Conservation (phyloP, 1,140 invertebrate species). For the Drosophila pallidifrons region DNA sequence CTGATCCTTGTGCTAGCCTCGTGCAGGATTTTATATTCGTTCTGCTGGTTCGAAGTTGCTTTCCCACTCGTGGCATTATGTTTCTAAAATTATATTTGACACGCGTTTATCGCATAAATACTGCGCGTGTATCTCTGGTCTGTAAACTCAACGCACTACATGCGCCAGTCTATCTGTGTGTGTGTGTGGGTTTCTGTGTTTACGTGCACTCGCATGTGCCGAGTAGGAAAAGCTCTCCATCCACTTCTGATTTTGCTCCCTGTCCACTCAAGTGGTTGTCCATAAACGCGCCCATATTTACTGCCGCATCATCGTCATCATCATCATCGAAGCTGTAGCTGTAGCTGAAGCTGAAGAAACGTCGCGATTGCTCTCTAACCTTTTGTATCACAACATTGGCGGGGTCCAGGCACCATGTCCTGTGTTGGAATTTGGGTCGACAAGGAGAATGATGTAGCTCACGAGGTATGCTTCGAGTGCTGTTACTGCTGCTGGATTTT, state of each 20-base stretch:
- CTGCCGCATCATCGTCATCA: constrained; percentile 18
- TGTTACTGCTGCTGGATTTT: constrained; percentile 6
- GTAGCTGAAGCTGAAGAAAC: constrained; percentile 8
- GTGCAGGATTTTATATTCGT: constrained; percentile 37
- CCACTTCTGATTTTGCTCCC: constrained; percentile 10
- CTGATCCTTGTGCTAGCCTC: constrained; percentile 4
- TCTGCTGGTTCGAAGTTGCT: constrained; percentile 6
- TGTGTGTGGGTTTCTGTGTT: neutral
- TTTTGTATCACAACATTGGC: constrained; percentile 5
- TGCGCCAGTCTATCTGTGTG: neutral
- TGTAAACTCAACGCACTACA: constrained; percentile 21
- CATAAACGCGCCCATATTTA: constrained; percentile 49
- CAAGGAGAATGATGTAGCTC: neutral
- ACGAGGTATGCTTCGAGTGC: neutral
- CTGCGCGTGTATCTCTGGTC: constrained; percentile 37
- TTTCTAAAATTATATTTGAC: constrained; percentile 52
- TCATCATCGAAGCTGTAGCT: constrained; percentile 33
- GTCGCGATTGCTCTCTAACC: constrained; percentile 15
- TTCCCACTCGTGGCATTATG: constrained; percentile 36
- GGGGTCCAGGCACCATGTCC: constrained; percentile 18
- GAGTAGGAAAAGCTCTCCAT: constrained; percentile 1
- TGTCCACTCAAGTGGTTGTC: constrained; percentile 44
- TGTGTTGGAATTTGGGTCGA: constrained; percentile 5
- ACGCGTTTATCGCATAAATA: constrained; percentile 59
- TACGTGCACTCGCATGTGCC: constrained; percentile 17